Base-by-base conservation (phyloP, 2,113 vertebrate species). In the Hemiscyllium ocellatum region DNA sequence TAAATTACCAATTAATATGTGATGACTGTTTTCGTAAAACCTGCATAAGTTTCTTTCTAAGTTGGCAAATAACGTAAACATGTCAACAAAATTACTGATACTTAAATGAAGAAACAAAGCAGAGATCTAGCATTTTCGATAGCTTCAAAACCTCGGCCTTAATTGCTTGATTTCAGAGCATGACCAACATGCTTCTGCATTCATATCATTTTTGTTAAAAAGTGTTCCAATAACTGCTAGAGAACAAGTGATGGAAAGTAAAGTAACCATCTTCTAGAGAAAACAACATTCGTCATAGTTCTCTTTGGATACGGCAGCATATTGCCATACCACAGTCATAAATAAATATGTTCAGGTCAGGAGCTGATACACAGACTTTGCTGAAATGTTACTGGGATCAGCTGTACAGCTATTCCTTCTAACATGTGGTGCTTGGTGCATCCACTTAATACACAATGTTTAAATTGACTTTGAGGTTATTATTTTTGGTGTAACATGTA, bases 231-330 rank as follows among this genome's bases (percentile, higher is more conserved):
- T 52, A 24, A 72, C 24, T 95, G 94, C 68, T 50, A 37, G 94
- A 95, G 72, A 95, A 76, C 94, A 95, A 95, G 37, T 72, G 69
- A 13, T 95, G 29, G 42, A 52, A 95, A 72, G 47, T 95, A 95
- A 76, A 72, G 24, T 65, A n/a, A 93, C 76, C 37, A 72, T 52
- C 69, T 22, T 26, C 26, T 72, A 19, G 69, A 26, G 94, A 76
- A 95, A 95, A 72, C 42, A 95, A 33, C 94, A 95, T 95, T 95
- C 94, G 72, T 19, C 68, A 76, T 70, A 70, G 42, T 72, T 50
- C 24, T 72, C 0, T 61, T 90, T 52, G 52, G 87, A 61, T 2
- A 89, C 50, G 50, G 37, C 69, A 69, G 19, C 56, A 94, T n/a
- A 70, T 94, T 91, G 93, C 22, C 42, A 0, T 69, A 50, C 68